A percentile compares a stretch with the other conserved stretches of the same genome.
These are phyloP conservation scores for Tetramorium bicarinatum DNA, from an alignment of 2,888 invertebrate species.

Conservation along the genomic window DNA sequence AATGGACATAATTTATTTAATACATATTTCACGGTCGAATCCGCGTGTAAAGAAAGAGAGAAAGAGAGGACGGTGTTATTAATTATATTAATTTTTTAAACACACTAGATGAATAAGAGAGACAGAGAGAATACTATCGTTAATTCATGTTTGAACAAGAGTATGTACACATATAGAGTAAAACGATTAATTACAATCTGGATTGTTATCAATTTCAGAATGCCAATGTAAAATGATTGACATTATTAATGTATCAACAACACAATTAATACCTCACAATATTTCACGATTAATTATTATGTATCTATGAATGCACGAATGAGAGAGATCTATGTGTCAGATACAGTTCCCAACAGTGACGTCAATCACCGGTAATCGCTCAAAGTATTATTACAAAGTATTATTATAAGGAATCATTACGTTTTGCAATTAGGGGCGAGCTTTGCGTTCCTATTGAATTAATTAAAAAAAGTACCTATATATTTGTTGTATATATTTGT, in stretches of 20 bases:
- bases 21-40: background rate
- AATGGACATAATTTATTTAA: background rate
- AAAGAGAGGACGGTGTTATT: background rate
- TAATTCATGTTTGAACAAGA: background rate
- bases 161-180: background rate
- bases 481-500: background rate
- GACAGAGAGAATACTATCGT: background rate
- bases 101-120: background rate
- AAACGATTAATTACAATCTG: background rate
- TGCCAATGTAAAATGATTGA: background rate
- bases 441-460: background rate
- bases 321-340: background rate
- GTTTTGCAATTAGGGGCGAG: background rate
- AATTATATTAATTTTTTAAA: constrained; percentile 2
- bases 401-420: constrained; percentile 7
- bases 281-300: constrained; percentile 20
- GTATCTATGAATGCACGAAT: constrained; percentile 4
- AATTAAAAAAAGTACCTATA: constrained; percentile 9
- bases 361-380: constrained; percentile 1
- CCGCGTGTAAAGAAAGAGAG: background rate
- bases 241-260: background rate
- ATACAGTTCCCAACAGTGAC: background rate
- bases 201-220: constrained; percentile 15
- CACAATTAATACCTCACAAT: constrained; percentile 5
- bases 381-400: background rate